These are phyloP conservation scores for Temnothorax longispinosus DNA, from an alignment of 1,140 invertebrate genomes.

Conservation along the genomic window DNA sequence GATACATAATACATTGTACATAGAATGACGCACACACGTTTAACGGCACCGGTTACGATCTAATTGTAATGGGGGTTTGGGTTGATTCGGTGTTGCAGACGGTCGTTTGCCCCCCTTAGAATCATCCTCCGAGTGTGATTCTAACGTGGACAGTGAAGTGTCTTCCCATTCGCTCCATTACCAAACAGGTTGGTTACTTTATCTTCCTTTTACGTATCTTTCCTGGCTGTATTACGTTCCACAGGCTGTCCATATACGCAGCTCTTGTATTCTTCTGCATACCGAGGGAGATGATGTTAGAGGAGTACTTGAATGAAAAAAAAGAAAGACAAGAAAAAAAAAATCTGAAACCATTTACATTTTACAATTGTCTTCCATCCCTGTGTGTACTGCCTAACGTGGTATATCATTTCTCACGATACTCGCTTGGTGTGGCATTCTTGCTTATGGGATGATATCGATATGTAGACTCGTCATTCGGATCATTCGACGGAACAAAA, in stretches of 20 bases:
- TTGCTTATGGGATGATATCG: conserved; percentile 64
- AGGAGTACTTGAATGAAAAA: conserved; percentile 49
- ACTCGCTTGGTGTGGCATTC: conserved; percentile 83
- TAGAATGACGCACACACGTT: conserved; percentile 25
- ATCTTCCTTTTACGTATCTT: conserved; percentile 81
- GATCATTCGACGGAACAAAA: neutral
- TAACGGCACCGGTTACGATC: conserved; percentile 57
- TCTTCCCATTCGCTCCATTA: conserved; percentile 93
- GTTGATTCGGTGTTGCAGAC: conserved; percentile 87
- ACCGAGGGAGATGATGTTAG: conserved; percentile 55
- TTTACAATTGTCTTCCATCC: conserved; percentile 63
- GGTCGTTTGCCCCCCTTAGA: conserved; percentile 88
- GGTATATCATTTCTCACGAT: conserved; percentile 64
- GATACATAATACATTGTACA: neutral
- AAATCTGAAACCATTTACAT: conserved; percentile 24
- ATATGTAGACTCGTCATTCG: conserved; percentile 24
- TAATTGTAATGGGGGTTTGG: conserved; percentile 77
- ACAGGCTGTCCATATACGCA: conserved; percentile 57
- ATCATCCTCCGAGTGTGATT: conserved; percentile 92
- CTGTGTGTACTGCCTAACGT: conserved; percentile 74
- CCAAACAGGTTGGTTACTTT: conserved; percentile 89
- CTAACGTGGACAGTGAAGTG: conserved; percentile 91
- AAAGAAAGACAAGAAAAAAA: conserved; percentile 3
- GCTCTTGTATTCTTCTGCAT: conserved; percentile 56
- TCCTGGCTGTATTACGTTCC: conserved; percentile 72